Evolutionary conservation across 2,797 vertebrate genomes (phyloP).

Genomic region (Perodicticus potto): DNA sequence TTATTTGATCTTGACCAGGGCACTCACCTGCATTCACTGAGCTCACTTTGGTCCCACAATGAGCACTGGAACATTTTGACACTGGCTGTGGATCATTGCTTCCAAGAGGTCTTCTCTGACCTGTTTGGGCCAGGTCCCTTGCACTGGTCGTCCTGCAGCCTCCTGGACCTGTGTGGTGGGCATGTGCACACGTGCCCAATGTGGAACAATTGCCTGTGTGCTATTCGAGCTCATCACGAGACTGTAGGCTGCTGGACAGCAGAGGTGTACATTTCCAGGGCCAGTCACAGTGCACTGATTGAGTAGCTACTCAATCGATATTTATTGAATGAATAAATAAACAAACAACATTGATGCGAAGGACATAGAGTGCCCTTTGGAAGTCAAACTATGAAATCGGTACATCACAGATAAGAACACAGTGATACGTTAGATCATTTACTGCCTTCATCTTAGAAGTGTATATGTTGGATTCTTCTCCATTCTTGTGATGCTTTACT

Average conservation of each 20-base stretch:
- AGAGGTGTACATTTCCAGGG: neutral
- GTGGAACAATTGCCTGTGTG: neutral
- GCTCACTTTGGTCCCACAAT: neutral
- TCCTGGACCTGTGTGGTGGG: too few relatives aligned
- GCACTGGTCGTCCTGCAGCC: neutral
- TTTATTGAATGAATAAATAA: neutral
- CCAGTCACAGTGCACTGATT: neutral
- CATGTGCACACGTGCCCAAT: accelerated
- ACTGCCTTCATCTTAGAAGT: too few relatives aligned
- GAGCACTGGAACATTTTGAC: neutral
- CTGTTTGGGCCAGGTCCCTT: neutral
- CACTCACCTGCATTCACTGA: neutral
- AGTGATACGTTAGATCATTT: neutral
- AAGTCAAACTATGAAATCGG: neutral
- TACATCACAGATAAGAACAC: neutral
- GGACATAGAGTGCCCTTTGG: neutral
- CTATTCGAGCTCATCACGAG: neutral
- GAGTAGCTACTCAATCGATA: neutral
- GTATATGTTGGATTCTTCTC: too few relatives aligned
- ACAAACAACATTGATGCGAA: neutral
- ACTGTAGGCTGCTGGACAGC: neutral
- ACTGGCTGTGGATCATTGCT: neutral
- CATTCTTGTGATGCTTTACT: too few relatives aligned
- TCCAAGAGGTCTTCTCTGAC: neutral
- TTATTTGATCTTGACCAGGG: neutral